A percentile compares a stretch with the other conserved stretches of the same genome.
These are phyloP conservation scores for Phasia obesa DNA, from an alignment of 2,888 invertebrate species.

Conservation along the genomic window DNA sequence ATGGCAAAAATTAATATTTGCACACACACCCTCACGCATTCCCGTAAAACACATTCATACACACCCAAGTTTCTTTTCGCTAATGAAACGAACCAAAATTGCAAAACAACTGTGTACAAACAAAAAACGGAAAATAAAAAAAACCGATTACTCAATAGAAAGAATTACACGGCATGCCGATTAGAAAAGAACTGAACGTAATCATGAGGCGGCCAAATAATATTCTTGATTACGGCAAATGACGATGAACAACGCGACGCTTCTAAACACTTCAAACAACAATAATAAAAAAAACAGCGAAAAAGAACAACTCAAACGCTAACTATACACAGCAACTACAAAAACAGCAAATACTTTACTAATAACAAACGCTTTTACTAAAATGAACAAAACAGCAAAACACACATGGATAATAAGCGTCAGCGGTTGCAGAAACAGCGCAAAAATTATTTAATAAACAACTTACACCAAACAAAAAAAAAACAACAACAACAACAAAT, in stretches of 20 bases:
- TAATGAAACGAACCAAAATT: conserved; percentile 22
- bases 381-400: conserved; percentile 61
- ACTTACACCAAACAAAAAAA: conserved; percentile 57
- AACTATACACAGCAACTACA: conserved; percentile 62
- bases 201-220: conserved; percentile 74
- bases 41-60: conserved; percentile 12
- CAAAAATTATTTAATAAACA: conserved; percentile 81
- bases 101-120: conserved; percentile 16
- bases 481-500: conserved; percentile 35
- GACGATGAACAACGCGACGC: conserved; percentile 59
- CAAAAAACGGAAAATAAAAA: conserved; percentile 60
- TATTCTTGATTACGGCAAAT: conserved; percentile 71
- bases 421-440: conserved; percentile 72
- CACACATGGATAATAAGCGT: no score
- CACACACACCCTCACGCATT: conserved; percentile 14
- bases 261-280: conserved; percentile 51
- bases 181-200: conserved; percentile 81
- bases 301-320: conserved; percentile 29
- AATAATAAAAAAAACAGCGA: conserved; percentile 8
- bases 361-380: conserved; percentile 67
- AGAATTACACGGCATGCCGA: conserved; percentile 81
- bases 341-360: conserved; percentile 64
- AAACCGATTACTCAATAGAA: conserved; percentile 73
- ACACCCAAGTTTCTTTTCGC: conserved; percentile 16
- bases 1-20: conserved; percentile 45